Base-by-base conservation (phyloP, 2,797 vertebrate genomes). In the Rhynchonycteris naso region DNA sequence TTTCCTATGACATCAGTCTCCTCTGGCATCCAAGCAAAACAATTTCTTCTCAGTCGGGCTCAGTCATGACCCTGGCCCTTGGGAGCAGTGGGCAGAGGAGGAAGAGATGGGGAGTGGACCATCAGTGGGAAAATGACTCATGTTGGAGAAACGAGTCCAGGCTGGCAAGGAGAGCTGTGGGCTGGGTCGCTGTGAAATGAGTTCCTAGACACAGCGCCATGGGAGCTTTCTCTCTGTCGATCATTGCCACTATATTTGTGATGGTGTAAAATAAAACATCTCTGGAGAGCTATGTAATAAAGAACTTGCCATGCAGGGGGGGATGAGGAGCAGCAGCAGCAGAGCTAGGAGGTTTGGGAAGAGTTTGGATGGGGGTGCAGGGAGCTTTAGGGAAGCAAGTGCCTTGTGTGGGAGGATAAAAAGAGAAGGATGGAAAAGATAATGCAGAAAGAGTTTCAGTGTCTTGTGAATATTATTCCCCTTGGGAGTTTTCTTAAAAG, bases 1-100 rank as follows among this genome's bases (percentile, higher is more conserved):
- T 95, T 80, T 74, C 35, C 65, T 94, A 66, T 96, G 96, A 96
- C 93, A 71, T 97, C 94, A 96, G 69, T 79, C 28, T 47, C 91
- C 80, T 85, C 74, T 94, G 93, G 92, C 82, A 83, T 82, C 30
- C 28, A 75, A 95, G 52, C 66, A 87, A 91, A 95, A 89, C 50
- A 38, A 81, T 87, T 84, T 85, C 65, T 93, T 94, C 79, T 74
- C 33, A 88, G 82, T 88, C 66, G 65, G 63, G 30, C 75, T 85
- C 89, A 88, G 69, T 86, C 90, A 8, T 59, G 80, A 94, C 72
- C 19, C 28, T 87, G 83, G 63, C 76, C 63, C 90, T 50, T 24
- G 83, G 65, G 35, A 90, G 71, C n/a, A 79, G n/a, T n/a, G 35
- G 79, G 87, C 72, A 88, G 94, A 87, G 88, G 93, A 19, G 93